Percentiles rank a stretch among this genome's conserved stretches.
These are phyloP conservation scores for Ametastegia equiseti DNA, from an alignment of 2,888 invertebrate genomes.

Conservation along the genomic window DNA sequence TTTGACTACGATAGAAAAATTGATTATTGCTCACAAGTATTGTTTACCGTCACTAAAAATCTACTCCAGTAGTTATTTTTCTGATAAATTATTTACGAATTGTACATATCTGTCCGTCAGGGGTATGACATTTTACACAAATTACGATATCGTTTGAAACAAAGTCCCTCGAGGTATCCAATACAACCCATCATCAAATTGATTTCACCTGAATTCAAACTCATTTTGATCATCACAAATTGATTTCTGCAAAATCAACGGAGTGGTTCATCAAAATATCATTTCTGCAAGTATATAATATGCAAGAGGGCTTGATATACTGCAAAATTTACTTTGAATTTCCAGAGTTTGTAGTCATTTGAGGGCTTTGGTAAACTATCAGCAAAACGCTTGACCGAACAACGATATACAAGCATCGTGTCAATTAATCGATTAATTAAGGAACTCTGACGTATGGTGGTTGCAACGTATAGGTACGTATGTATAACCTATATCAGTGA, in stretches of 20 bases:
- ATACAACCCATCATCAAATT: no score
- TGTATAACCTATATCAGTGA: neutral
- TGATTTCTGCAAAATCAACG: no score
- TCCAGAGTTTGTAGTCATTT: neutral
- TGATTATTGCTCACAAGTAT: no score
- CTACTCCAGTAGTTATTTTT: no score
- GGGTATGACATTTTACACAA: neutral
- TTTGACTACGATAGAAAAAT: no score
- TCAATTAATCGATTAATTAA: constrained; percentile 26
- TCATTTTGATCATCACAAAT: no score
- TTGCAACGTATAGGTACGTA: neutral
- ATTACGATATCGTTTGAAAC: neutral
- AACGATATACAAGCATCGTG: neutral
- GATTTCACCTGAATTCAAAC: no score
- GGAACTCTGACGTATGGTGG: neutral
- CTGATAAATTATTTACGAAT: neutral
- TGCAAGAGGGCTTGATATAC: no score
- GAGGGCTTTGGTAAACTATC: neutral
- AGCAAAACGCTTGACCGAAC: neutral
- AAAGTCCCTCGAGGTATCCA: no score
- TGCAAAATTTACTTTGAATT: neutral
- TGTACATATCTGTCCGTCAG: neutral
- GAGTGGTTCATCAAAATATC: no score
- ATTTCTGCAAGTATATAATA: no score
- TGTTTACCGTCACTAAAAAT: no score